phyloP scores from a whole-genome alignment of 2,113 vertebrate species.

The Galeopterus variegatus region DNA sequence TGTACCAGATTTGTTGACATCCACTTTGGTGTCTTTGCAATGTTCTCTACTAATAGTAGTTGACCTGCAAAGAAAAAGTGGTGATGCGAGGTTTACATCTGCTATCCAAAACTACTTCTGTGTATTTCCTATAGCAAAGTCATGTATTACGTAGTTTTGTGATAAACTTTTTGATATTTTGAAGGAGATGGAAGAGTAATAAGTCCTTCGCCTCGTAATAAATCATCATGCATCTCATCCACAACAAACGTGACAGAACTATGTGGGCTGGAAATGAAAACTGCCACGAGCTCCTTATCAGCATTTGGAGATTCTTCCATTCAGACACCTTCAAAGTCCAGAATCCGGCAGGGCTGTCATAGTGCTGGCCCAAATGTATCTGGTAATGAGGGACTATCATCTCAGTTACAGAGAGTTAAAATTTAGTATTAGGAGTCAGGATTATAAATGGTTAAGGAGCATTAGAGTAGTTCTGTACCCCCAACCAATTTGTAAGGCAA shows the following conservation, averaged over 20 bases:
- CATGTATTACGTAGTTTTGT: conserved; percentile 68
- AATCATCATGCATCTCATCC: conserved; percentile 85
- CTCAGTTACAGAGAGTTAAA: conserved; percentile 26
- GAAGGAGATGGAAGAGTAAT: conserved; percentile 87
- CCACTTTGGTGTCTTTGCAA: not conserved
- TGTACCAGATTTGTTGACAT: not conserved
- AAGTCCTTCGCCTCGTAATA: conserved; percentile 84
- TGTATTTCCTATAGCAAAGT: conserved; percentile 68
- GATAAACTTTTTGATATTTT: conserved; percentile 74
- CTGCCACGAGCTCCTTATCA: conserved; percentile 79
- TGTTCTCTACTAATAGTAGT: conserved; percentile 11
- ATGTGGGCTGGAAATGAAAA: conserved; percentile 85
- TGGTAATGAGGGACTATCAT: conserved; percentile 78
- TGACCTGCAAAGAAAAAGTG: conserved; percentile 42
- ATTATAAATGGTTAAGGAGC: not conserved
- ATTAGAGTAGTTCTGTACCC: not conserved
- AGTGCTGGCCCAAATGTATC: conserved; percentile 80
- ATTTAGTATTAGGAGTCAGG: conserved; percentile 13
- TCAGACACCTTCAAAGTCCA: conserved; percentile 85
- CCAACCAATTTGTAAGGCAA: not conserved
- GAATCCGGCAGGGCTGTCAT: conserved; percentile 82
- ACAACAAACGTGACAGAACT: conserved; percentile 85
- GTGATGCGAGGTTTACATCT: conserved; percentile 28
- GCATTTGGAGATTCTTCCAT: conserved; percentile 84
- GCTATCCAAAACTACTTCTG: conserved; percentile 29